These are phyloP conservation scores for Orius laevigatus DNA, from an alignment of 1,140 invertebrate species.

Conservation along the genomic window DNA sequence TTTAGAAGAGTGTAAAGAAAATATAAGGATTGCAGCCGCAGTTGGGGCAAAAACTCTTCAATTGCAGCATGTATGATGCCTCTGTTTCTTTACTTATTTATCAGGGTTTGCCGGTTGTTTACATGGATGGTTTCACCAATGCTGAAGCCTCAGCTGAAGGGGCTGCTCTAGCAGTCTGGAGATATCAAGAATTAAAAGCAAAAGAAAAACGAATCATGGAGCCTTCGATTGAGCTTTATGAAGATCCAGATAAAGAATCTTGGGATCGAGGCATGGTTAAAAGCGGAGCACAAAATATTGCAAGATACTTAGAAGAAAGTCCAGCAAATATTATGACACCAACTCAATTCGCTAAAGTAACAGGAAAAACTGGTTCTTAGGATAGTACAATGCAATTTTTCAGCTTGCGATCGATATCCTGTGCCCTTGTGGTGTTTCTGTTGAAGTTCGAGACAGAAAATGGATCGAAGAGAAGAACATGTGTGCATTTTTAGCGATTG, in stretches of 20 bases:
- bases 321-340: conserved; percentile 79
- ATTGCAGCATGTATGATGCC: conserved; percentile 25
- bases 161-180: conserved; percentile 38
- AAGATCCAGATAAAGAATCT: conserved; percentile 37
- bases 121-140: conserved; percentile 49
- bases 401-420: conserved; percentile 21
- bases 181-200: conserved; percentile 48
- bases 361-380: conserved; percentile 25
- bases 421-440: conserved; percentile 21
- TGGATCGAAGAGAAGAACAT: conserved; percentile 38
- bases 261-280: conserved; percentile 56
- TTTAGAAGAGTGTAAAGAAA: conserved; percentile 30
- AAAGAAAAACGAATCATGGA: conserved; percentile 29
- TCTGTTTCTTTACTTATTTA: background rate
- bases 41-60: conserved; percentile 31
- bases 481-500: conserved; percentile 35
- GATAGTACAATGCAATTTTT: conserved; percentile 5
- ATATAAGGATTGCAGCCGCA: conserved; percentile 30
- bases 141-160: conserved; percentile 61
- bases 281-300: conserved; percentile 71
- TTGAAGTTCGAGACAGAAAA: conserved; percentile 28
- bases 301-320: conserved; percentile 59
- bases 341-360: conserved; percentile 51
- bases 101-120: conserved; percentile 28
- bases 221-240: conserved; percentile 20